A percentile compares a stretch with the other conserved stretches of the same genome.
Evolutionary conservation across 1,140 invertebrate species (phyloP).

Genomic region (Magallana ariakensis): DNA sequence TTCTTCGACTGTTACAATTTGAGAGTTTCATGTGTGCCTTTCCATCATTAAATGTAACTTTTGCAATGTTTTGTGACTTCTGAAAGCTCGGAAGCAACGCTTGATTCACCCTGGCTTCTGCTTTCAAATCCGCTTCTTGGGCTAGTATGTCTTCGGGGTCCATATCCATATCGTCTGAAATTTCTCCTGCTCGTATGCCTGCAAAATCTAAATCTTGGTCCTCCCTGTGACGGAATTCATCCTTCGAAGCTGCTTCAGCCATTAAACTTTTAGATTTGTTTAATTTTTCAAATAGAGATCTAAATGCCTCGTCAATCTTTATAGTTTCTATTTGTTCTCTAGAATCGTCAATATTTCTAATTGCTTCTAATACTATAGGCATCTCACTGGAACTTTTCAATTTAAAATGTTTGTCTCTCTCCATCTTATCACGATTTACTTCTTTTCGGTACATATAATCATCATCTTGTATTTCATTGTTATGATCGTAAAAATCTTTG

Average conservation of each 20-base stretch:
- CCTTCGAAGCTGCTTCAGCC: constrained; percentile 39
- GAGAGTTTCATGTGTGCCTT: constrained; percentile 48
- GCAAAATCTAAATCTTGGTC: constrained; percentile 35
- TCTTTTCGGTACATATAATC: not conserved
- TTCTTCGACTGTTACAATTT: constrained; percentile 37
- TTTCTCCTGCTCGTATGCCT: not conserved
- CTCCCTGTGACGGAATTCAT: constrained; percentile 36
- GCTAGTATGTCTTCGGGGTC: constrained; percentile 33
- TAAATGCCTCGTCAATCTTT: not conserved
- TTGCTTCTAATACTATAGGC: not conserved
- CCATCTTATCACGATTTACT: constrained; percentile 9
- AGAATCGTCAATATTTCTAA: constrained; percentile 7
- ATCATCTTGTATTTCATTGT: not conserved
- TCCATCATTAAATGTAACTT: not conserved
- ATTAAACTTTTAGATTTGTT: not conserved
- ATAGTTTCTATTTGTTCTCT: not conserved
- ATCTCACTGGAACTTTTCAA: not conserved
- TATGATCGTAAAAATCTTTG: not conserved
- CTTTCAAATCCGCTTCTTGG: not conserved
- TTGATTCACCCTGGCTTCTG: not conserved
- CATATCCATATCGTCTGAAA: constrained; percentile 33
- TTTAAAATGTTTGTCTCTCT: constrained; percentile 1
- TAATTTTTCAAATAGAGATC: not conserved
- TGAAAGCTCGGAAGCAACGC: not conserved
- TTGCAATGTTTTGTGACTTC: not conserved